These are phyloP conservation scores for Anthrax anthrax DNA, from an alignment of 2,888 invertebrate genomes.

Conservation along the genomic window DNA sequence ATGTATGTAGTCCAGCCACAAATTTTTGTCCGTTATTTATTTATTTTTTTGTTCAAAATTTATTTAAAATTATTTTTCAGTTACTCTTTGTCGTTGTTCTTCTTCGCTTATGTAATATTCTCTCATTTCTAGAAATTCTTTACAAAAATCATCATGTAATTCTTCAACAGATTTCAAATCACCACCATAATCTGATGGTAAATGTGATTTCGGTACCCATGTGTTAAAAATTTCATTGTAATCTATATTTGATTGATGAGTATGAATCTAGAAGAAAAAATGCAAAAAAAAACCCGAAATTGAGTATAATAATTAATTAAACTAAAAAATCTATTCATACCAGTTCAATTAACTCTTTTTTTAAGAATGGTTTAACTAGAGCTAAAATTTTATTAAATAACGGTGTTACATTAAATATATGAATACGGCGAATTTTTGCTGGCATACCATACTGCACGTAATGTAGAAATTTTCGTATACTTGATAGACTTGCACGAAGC, in stretches of 20 bases:
- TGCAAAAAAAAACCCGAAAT: background rate
- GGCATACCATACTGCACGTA: slow-evolving; percentile 53
- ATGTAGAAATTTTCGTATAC: slow-evolving; percentile 45
- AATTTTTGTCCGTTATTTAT: background rate
- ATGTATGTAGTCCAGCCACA: background rate
- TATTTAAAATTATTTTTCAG: too few species aligned
- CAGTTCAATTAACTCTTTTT: slow-evolving; percentile 40
- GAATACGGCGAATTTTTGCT: slow-evolving; percentile 46
- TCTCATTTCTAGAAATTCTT: slow-evolving; percentile 7
- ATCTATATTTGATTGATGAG: slow-evolving; percentile 42
- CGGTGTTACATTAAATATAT: slow-evolving; percentile 45
- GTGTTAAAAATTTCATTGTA: slow-evolving; percentile 40
- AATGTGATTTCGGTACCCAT: slow-evolving; percentile 39
- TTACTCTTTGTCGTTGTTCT: slow-evolving; percentile 4
- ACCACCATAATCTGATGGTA: slow-evolving; percentile 50
- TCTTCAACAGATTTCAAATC: slow-evolving; percentile 24
- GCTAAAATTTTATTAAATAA: slow-evolving; percentile 41
- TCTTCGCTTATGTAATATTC: slow-evolving; percentile 14
- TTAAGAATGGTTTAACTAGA: slow-evolving; percentile 42
- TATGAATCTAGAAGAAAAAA: slow-evolving; percentile 38
- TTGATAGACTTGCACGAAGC: slow-evolving; percentile 39
- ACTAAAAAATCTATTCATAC: slow-evolving; percentile 22
- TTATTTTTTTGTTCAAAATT: too few species aligned
- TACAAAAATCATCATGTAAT: slow-evolving; percentile 10
- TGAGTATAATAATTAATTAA: background rate